Conservation (phyloP, 2,797 vertebrate genomes). For the Choloepus didactylus region DNA sequence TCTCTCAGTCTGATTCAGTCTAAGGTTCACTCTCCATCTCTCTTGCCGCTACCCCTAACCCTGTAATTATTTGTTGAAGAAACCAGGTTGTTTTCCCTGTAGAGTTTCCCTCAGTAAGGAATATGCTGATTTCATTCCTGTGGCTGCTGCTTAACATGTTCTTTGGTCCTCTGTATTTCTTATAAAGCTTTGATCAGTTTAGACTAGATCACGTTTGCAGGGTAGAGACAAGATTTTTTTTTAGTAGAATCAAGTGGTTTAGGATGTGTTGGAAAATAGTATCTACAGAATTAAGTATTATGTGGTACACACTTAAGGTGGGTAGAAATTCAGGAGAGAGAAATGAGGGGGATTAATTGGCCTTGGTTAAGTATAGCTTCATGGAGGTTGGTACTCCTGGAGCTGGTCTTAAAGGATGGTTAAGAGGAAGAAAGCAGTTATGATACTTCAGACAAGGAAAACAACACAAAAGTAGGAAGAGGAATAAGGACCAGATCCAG, state of each 20-base stretch:
- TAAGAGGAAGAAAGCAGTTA: neutral
- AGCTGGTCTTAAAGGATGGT: neutral
- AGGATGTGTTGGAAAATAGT: neutral
- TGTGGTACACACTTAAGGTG: neutral
- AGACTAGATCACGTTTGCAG: neutral
- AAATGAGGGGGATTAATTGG: neutral
- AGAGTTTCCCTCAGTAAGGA: neutral
- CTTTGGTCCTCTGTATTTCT: slow-evolving; percentile 22
- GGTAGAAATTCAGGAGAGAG: slow-evolving; percentile 26
- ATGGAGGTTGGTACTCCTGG: neutral
- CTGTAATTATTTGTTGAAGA: neutral
- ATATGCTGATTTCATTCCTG: slow-evolving; percentile 13
- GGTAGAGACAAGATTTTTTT: neutral
- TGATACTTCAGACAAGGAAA: neutral
- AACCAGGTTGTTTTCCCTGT: neutral
- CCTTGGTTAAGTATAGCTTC: slow-evolving; percentile 3
- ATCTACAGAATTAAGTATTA: neutral
- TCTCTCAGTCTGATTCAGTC: neutral
- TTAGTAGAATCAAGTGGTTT: neutral
- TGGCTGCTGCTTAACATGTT: neutral
- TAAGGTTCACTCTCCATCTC: neutral
- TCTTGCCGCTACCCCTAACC: neutral
- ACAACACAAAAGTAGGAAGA: neutral
- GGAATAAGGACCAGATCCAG: neutral
- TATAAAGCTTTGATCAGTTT: neutral